These are phyloP conservation scores for Neostethus bicornis DNA, from an alignment of 2,797 vertebrate species.

Conservation along the genomic window DNA sequence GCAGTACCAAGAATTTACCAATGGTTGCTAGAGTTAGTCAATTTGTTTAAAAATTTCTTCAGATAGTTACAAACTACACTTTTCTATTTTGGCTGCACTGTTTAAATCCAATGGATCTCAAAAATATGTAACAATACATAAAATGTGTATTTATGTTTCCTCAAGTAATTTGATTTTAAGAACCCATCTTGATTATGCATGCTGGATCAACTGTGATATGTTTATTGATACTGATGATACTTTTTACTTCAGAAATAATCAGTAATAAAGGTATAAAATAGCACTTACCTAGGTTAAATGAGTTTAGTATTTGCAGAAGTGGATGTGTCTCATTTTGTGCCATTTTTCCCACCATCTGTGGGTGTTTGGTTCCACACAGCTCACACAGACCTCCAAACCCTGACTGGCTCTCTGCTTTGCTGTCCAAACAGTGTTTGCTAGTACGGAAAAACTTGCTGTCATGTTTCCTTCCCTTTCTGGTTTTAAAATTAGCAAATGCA, in stretches of 20 bases:
- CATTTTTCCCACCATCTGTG: conserved; percentile 83
- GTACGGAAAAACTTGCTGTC: conserved; percentile 92
- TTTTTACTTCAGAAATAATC: neutral
- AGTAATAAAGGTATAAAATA: conserved; percentile 12
- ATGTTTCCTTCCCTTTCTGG: conserved; percentile 91
- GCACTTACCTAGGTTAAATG: conserved; percentile 89
- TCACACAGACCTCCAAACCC: conserved; percentile 33
- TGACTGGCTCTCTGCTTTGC: conserved; percentile 40
- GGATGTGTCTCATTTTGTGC: conserved; percentile 80
- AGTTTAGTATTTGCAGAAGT: conserved; percentile 81
- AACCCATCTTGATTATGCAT: neutral
- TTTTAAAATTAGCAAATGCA: conserved; percentile 90
- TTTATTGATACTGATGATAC: too few relatives aligned
- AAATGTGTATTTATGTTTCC: neutral
- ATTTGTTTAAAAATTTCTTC: neutral
- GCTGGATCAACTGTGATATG: too few relatives aligned
- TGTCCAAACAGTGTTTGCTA: conserved; percentile 73
- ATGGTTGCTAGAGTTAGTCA: neutral
- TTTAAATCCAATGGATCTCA: neutral
- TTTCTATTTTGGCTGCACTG: too few relatives aligned
- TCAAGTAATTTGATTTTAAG: neutral
- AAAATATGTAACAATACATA: neutral
- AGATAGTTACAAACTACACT: neutral
- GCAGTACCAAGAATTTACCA: neutral
- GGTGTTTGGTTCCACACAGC: conserved; percentile 44